phyloP scores from a whole-genome alignment of 2,797 vertebrate genomes.

The Squalus acanthias region DNA sequence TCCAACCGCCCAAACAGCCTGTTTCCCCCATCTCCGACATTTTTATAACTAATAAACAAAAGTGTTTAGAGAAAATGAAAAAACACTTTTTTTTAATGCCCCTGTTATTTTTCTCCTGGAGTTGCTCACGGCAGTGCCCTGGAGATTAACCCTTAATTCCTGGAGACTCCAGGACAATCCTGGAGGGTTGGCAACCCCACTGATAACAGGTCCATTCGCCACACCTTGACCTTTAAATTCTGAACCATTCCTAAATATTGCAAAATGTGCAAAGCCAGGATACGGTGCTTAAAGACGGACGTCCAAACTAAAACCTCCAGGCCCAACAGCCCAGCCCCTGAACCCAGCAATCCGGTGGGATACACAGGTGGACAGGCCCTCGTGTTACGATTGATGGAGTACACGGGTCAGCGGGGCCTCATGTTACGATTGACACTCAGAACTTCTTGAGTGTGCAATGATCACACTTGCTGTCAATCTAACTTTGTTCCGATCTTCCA shows the following conservation, averaged over 20 bases:
- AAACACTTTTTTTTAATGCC: neutral
- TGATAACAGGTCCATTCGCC: neutral
- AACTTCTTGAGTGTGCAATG: neutral
- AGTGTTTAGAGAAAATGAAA: neutral
- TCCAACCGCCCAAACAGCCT: neutral
- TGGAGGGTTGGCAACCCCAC: neutral
- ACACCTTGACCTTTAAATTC: neutral
- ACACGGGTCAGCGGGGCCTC: neutral
- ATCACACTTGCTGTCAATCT: neutral
- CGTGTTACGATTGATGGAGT: neutral
- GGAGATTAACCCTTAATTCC: neutral
- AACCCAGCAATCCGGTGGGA: neutral
- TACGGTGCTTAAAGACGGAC: neutral
- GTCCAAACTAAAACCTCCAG: neutral
- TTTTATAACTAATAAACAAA: neutral
- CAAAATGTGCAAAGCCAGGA: neutral
- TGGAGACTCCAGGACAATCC: neutral
- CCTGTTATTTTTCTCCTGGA: neutral
- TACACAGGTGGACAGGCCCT: neutral
- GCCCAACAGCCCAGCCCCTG: neutral
- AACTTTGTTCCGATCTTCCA: neutral
- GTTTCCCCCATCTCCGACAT: neutral
- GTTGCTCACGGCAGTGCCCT: neutral
- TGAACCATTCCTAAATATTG: neutral
- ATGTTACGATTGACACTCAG: neutral